These are phyloP conservation scores for Campaea margaritaria DNA, from an alignment of 2,888 invertebrate species.

Conservation along the genomic window DNA sequence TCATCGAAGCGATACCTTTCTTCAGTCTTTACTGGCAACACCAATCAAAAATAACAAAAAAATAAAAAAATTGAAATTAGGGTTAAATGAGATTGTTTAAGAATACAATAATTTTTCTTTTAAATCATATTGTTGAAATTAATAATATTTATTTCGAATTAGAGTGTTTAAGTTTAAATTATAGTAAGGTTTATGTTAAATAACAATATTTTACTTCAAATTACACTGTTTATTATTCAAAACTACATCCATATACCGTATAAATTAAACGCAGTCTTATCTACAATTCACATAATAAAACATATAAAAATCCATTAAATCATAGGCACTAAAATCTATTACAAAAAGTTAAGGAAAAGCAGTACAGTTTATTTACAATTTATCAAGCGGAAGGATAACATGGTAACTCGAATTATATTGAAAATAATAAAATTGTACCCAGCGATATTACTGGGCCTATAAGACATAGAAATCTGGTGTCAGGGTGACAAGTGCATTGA, in stretches of 20 bases:
- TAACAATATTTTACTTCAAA: slow-evolving; percentile 5
- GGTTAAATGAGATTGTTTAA: neutral
- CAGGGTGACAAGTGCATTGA: too few species aligned
- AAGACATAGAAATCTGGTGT: too few species aligned
- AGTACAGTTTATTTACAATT: slow-evolving; percentile 71
- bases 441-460: too few species aligned
- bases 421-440: slow-evolving; percentile 45
- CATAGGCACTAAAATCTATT: slow-evolving; percentile 21
- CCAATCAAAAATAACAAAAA: slow-evolving; percentile 51
- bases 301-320: slow-evolving; percentile 31
- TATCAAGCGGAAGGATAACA: slow-evolving; percentile 62
- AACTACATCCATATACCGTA: slow-evolving; percentile 16
- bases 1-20: slow-evolving; percentile 34
- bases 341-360: slow-evolving; percentile 53
- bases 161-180: slow-evolving; percentile 3
- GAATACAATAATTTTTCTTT: neutral
- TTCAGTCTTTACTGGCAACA: slow-evolving; percentile 76
- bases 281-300: slow-evolving; percentile 43
- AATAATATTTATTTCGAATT: slow-evolving; percentile 4
- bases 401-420: slow-evolving; percentile 81
- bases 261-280: slow-evolving; percentile 53
- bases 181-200: neutral
- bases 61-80: slow-evolving; percentile 13
- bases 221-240: slow-evolving; percentile 7
- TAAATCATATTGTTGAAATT: neutral